phyloP scores from a whole-genome alignment of 2,888 invertebrate genomes.

The Altica lythri region DNA sequence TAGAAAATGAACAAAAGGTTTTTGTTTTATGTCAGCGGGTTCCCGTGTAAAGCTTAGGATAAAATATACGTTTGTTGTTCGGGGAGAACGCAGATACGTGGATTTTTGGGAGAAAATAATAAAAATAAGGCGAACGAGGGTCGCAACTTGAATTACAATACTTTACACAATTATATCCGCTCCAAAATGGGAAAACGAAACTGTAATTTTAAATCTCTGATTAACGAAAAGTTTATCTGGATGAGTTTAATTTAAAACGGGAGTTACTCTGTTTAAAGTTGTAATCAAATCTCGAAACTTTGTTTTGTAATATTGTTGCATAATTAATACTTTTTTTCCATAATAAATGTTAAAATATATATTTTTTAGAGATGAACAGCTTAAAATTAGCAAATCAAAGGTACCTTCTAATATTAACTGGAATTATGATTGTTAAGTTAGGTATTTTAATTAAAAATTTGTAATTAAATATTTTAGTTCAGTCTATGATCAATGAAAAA shows the following conservation, averaged over 20 bases:
- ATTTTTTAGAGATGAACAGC: too few relatives aligned
- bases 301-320: too few relatives aligned
- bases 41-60: conserved; percentile 25
- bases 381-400: too few relatives aligned
- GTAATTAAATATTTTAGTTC: too few relatives aligned
- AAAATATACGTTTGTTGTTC: conserved; percentile 26
- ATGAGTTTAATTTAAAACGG: not conserved
- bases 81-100: conserved; percentile 24
- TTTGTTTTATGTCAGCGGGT: conserved; percentile 31
- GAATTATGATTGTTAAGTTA: too few relatives aligned
- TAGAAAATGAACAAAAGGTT: conserved; percentile 34
- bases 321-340: too few relatives aligned
- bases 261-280: too few relatives aligned
- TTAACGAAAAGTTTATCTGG: not conserved
- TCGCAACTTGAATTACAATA: conserved; percentile 9
- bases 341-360: too few relatives aligned
- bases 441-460: too few relatives aligned
- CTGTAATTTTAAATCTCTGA: not conserved
- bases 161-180: conserved; percentile 11
- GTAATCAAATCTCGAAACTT: too few relatives aligned
- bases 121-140: conserved; percentile 9
- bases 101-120: conserved; percentile 25
- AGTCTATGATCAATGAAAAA: too few relatives aligned
- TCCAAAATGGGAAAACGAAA: conserved; percentile 4
- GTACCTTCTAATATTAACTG: too few relatives aligned